These are phyloP conservation scores for Avahi laniger DNA, from an alignment of 2,797 vertebrate genomes.

Conservation along the genomic window DNA sequence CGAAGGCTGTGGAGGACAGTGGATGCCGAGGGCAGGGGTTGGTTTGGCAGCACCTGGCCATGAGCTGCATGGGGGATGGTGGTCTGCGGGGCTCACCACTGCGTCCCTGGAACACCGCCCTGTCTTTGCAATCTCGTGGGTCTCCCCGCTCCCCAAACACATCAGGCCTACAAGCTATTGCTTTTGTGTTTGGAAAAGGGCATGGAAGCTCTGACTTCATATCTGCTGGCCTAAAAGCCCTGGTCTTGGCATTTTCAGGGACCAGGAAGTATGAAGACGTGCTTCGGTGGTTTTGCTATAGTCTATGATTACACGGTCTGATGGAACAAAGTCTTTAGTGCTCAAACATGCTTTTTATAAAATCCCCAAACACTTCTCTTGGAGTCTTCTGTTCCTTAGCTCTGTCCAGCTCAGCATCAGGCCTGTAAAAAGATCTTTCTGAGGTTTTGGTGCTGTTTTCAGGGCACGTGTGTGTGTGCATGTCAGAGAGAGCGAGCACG, in stretches of 20 bases:
- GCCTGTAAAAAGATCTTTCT: neutral
- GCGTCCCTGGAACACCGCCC: rapidly evolving
- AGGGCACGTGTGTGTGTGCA: neutral
- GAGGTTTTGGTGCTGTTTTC: neutral
- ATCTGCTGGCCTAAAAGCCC: neutral
- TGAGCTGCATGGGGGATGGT: neutral
- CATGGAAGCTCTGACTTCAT: neutral
- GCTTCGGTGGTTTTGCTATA: neutral
- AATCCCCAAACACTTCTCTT: neutral
- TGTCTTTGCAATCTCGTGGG: neutral
- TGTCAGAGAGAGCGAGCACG: neutral
- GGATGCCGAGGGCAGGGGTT: neutral
- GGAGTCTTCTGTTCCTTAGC: neutral
- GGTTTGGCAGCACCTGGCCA: too few species aligned
- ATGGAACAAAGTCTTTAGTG: neutral
- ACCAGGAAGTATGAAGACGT: neutral
- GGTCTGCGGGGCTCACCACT: rapidly evolving
- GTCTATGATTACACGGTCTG: neutral
- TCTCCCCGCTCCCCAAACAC: neutral
- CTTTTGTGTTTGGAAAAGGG: neutral
- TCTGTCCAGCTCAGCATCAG: neutral
- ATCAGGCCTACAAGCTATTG: neutral
- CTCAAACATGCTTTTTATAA: neutral
- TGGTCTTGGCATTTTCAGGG: neutral
- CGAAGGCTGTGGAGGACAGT: neutral